Percentiles rank a stretch among this genome's conserved stretches.
These are phyloP conservation scores for Cryptocephalus moraei DNA, from an alignment of 2,888 invertebrate species.

Conservation along the genomic window DNA sequence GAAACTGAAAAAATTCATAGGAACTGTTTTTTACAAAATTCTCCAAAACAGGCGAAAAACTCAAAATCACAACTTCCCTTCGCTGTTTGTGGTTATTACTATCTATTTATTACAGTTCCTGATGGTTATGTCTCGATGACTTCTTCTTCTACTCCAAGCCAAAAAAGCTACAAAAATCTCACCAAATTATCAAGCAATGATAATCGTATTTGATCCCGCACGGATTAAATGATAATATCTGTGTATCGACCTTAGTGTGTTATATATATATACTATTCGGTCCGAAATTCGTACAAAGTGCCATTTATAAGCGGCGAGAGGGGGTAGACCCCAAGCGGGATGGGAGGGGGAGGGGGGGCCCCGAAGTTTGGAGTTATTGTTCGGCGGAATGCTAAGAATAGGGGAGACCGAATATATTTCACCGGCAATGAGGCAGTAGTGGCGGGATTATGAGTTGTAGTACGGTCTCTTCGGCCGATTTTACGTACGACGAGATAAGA, in stretches of 20 bases:
- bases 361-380: slow-evolving; percentile 14
- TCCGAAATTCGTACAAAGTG: slow-evolving; percentile 17
- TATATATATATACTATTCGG: too few species aligned
- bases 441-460: slow-evolving; percentile 13
- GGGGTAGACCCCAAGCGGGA: slow-evolving; percentile 3
- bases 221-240: background rate
- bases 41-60: too few species aligned
- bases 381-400: slow-evolving; percentile 26
- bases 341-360: slow-evolving; percentile 9
- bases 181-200: too few species aligned
- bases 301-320: slow-evolving; percentile 16
- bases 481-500: background rate
- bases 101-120: too few species aligned
- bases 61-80: too few species aligned
- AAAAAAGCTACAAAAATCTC: too few species aligned
- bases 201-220: background rate
- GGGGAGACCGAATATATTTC: slow-evolving; percentile 28
- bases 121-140: too few species aligned
- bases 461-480: slow-evolving; percentile 8
- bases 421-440: slow-evolving; percentile 24
- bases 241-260: background rate
- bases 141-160: too few species aligned
- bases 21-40: too few species aligned
- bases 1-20: too few species aligned
- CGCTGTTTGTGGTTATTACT: too few species aligned